phyloP scores from a whole-genome alignment of 2,113 vertebrate species.

The Ahaetulla prasina region DNA sequence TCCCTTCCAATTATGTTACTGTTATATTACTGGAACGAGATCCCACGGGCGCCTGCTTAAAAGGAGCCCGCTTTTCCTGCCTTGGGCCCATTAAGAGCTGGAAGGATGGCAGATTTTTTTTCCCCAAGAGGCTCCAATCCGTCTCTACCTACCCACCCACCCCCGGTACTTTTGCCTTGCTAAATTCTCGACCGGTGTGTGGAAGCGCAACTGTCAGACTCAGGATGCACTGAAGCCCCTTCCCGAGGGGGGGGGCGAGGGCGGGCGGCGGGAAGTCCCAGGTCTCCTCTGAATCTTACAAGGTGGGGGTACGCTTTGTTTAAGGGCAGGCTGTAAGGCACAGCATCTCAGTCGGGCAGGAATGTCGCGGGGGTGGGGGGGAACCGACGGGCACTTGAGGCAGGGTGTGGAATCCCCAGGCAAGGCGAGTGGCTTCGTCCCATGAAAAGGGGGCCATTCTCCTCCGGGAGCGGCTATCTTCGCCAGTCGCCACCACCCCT shows the following conservation, averaged over 20 bases:
- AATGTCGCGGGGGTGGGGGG: neutral
- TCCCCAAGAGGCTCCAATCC: neutral
- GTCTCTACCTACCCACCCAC: neutral
- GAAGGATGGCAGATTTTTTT: neutral
- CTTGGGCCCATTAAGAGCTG: neutral
- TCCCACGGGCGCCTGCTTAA: neutral
- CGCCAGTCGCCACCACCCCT: fast-evolving
- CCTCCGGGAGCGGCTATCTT: neutral
- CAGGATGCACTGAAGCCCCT: neutral
- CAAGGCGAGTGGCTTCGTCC: neutral
- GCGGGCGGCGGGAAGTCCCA: fast-evolving
- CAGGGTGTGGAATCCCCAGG: neutral
- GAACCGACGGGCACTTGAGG: neutral
- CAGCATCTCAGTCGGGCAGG: neutral
- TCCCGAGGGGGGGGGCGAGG: neutral
- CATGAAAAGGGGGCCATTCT: neutral
- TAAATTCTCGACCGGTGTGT: neutral
- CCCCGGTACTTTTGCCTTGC: neutral
- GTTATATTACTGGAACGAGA: too few species aligned
- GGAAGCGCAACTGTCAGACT: neutral
- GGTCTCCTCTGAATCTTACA: neutral
- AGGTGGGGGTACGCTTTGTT: neutral
- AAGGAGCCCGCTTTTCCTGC: neutral
- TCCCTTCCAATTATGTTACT: too few species aligned
- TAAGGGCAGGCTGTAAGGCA: neutral